phyloP scores from a whole-genome alignment of 2,888 invertebrate species.

The Amphipyra tragopoginis region DNA sequence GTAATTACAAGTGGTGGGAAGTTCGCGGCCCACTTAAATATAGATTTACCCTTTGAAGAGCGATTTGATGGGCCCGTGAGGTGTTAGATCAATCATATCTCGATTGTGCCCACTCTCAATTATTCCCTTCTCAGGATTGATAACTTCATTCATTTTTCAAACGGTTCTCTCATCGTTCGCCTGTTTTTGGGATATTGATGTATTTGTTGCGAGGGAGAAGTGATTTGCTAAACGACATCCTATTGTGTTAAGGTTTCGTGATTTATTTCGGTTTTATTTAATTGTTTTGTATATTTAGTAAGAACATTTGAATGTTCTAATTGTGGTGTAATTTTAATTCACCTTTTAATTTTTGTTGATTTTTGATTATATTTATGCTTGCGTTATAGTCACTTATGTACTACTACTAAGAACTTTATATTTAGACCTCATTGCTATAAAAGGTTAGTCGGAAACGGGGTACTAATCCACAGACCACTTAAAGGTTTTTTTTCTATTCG shows the following conservation, averaged over 20 bases:
- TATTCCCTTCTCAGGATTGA: slow-evolving; percentile 80
- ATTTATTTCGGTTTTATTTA: slow-evolving; percentile 19
- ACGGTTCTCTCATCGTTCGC: slow-evolving; percentile 40
- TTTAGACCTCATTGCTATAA: too few species aligned
- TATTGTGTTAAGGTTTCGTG: slow-evolving; percentile 33
- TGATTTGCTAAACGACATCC: slow-evolving; percentile 57
- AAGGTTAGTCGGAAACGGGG: too few species aligned
- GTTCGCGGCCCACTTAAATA: slow-evolving; percentile 84
- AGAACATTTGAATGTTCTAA: slow-evolving; percentile 7
- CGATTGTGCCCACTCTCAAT: slow-evolving; percentile 83
- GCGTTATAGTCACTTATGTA: too few species aligned
- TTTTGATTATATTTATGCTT: too few species aligned
- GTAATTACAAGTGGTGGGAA: slow-evolving; percentile 84
- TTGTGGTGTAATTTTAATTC: too few species aligned
- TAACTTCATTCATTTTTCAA: slow-evolving; percentile 86
- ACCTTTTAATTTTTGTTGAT: too few species aligned
- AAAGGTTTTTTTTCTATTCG: too few species aligned
- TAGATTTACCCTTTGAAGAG: slow-evolving; percentile 88
- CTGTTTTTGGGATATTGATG: slow-evolving; percentile 58
- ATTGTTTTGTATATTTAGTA: neutral
- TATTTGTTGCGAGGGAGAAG: slow-evolving; percentile 49
- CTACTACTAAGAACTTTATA: too few species aligned
- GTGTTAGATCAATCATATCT: slow-evolving; percentile 88
- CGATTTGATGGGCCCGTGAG: slow-evolving; percentile 81
- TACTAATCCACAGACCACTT: too few species aligned